A percentile compares a stretch with the other conserved stretches of the same genome.
These are phyloP conservation scores for Sitophilus oryzae DNA, from an alignment of 1,140 invertebrate species.

Conservation along the genomic window DNA sequence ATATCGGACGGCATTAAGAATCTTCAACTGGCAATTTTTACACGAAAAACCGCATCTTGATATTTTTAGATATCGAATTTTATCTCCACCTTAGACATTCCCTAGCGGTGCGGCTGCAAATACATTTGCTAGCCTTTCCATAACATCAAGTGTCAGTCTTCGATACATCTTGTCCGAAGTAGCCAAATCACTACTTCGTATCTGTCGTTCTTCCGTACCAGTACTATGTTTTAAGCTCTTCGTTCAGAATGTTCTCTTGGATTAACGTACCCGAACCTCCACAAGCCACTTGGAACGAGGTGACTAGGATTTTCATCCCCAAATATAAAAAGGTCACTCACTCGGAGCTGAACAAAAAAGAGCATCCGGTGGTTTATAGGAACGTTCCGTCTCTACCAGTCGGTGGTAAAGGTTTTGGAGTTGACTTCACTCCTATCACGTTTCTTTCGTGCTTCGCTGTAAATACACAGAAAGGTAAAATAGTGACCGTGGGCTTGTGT, in stretches of 20 bases:
- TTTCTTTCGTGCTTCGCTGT: constrained; percentile 58
- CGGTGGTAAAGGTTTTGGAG: constrained; percentile 36
- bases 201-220: neutral
- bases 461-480: constrained; percentile 59
- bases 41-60: constrained; percentile 35
- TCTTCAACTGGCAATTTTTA: constrained; percentile 34
- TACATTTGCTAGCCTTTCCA: constrained; percentile 17
- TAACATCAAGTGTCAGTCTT: constrained; percentile 16
- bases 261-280: constrained; percentile 34
- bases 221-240: constrained; percentile 21
- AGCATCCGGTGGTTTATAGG: constrained; percentile 53
- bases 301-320: constrained; percentile 46
- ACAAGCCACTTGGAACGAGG: constrained; percentile 37
- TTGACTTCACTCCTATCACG: constrained; percentile 52
- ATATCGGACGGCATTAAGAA: constrained; percentile 27
- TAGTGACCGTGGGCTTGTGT: neutral
- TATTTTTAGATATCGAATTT: constrained; percentile 44
- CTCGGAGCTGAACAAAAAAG: constrained; percentile 58
- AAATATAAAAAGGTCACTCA: constrained; percentile 57
- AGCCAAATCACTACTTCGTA: neutral
- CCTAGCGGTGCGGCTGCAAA: constrained; percentile 27
- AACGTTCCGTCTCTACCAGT: constrained; percentile 43
- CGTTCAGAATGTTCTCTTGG: constrained; percentile 40
- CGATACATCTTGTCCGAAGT: constrained; percentile 5
- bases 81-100: constrained; percentile 38